Evolutionary conservation across 2,888 invertebrate genomes (phyloP).

Genomic region (Trisateles emortualis): DNA sequence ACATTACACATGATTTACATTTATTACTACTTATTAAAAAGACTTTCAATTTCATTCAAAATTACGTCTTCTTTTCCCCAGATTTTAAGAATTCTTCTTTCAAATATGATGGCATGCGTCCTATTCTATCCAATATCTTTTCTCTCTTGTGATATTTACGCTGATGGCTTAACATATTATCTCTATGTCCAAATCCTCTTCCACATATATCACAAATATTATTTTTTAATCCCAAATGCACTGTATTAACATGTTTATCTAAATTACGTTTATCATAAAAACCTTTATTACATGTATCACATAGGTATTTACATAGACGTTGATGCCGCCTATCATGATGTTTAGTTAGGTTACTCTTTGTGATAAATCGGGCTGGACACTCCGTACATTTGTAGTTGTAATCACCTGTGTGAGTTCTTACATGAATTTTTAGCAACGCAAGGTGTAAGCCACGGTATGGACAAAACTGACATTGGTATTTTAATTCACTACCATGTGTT

Average conservation of each 20-base stretch:
- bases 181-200: slow-evolving; percentile 52
- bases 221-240: slow-evolving; percentile 47
- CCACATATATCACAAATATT: slow-evolving; percentile 57
- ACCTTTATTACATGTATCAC: slow-evolving; percentile 44
- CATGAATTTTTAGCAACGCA: slow-evolving; percentile 56
- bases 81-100: slow-evolving; percentile 21
- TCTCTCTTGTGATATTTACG: slow-evolving; percentile 54
- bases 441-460: slow-evolving; percentile 58
- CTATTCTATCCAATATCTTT: slow-evolving; percentile 29
- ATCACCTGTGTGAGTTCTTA: slow-evolving; percentile 58
- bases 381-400: slow-evolving; percentile 58
- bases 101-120: slow-evolving; percentile 50
- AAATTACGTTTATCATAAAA: slow-evolving; percentile 45
- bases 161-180: slow-evolving; percentile 54
- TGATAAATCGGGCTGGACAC: slow-evolving; percentile 55
- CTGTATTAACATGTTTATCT: slow-evolving; percentile 44
- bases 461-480: slow-evolving; percentile 59
- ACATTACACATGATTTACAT: too few relatives aligned
- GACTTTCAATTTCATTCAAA: too few relatives aligned
- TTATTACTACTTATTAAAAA: too few relatives aligned
- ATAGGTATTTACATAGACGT: slow-evolving; percentile 35
- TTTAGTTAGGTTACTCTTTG: slow-evolving; percentile 59
- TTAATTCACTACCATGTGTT: slow-evolving; percentile 54
- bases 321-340: slow-evolving; percentile 48
- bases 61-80: too few relatives aligned